Evolutionary conservation across 2,888 invertebrate species (phyloP).

Genomic region (Phlogophora meticulosa): DNA sequence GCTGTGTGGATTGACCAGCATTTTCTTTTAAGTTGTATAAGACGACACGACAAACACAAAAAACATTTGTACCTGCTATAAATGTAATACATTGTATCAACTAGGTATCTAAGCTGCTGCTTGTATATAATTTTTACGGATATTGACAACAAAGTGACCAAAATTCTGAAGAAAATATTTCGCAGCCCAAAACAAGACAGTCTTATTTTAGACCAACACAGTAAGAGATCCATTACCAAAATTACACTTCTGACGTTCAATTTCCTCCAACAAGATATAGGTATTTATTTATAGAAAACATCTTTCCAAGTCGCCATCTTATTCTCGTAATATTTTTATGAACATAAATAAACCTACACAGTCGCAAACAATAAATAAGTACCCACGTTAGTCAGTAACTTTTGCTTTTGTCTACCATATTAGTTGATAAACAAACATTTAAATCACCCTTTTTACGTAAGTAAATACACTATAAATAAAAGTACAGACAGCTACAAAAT

Average conservation of each 20-base stretch:
- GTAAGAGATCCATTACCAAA: slow-evolving; percentile 36
- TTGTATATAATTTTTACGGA: too few relatives aligned
- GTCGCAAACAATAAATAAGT: slow-evolving; percentile 14
- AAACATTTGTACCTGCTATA: too few relatives aligned
- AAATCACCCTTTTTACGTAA: background rate
- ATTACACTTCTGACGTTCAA: slow-evolving; percentile 26
- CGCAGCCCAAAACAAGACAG: slow-evolving; percentile 8
- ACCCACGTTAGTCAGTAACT: background rate
- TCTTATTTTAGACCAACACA: slow-evolving; percentile 10
- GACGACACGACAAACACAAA: too few relatives aligned
- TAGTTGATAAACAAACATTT: background rate
- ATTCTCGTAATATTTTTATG: slow-evolving; percentile 1
- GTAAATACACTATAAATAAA: too few relatives aligned
- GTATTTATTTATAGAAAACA: slow-evolving; percentile 29
- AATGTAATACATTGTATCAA: too few relatives aligned
- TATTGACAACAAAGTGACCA: background rate
- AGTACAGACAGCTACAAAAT: background rate
- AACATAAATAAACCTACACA: background rate
- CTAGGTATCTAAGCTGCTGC: too few relatives aligned
- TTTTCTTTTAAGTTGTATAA: too few relatives aligned
- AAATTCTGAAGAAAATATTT: background rate
- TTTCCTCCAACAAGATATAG: slow-evolving; percentile 24
- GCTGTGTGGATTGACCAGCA: too few relatives aligned
- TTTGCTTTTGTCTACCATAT: background rate
- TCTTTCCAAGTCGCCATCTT: slow-evolving; percentile 7